Evolutionary conservation across 1,140 invertebrate genomes (phyloP).

Genomic region (Rhagoletis pomonella): DNA sequence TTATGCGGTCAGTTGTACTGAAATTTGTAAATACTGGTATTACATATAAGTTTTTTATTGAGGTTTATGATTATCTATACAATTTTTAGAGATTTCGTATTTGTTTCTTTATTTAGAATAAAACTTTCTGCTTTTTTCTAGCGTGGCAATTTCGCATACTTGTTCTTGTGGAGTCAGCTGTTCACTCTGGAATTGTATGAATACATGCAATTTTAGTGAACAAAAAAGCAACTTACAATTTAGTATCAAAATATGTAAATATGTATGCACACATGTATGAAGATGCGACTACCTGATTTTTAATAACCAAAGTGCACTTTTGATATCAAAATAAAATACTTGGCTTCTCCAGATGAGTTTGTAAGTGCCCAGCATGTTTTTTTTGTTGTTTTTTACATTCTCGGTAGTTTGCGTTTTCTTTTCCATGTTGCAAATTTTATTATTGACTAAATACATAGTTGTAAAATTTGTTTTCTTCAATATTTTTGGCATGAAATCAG

Average conservation of each 20-base stretch:
- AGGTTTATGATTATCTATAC: not conserved
- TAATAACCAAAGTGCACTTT: constrained; percentile 37
- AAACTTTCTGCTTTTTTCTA: not conserved
- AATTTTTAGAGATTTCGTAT: not conserved
- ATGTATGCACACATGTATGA: not conserved
- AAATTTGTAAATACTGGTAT: not conserved
- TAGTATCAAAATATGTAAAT: not conserved
- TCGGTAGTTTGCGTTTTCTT: not conserved
- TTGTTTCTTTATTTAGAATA: not conserved
- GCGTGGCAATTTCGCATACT: not conserved
- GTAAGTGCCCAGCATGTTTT: not conserved
- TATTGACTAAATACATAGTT: too few species aligned
- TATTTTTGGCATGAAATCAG: too few species aligned
- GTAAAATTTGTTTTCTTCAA: too few species aligned
- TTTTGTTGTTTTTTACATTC: not conserved
- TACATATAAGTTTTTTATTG: not conserved
- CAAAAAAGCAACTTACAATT: not conserved
- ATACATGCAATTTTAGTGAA: not conserved
- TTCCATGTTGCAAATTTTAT: not conserved
- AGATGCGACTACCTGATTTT: not conserved
- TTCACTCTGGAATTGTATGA: not conserved
- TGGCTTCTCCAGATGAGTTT: not conserved
- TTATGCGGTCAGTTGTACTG: not conserved
- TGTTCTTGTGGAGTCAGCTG: not conserved
- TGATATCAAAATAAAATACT: not conserved